Conservation (phyloP, 2,888 invertebrate genomes). For the Dryadula phaetusa region DNA sequence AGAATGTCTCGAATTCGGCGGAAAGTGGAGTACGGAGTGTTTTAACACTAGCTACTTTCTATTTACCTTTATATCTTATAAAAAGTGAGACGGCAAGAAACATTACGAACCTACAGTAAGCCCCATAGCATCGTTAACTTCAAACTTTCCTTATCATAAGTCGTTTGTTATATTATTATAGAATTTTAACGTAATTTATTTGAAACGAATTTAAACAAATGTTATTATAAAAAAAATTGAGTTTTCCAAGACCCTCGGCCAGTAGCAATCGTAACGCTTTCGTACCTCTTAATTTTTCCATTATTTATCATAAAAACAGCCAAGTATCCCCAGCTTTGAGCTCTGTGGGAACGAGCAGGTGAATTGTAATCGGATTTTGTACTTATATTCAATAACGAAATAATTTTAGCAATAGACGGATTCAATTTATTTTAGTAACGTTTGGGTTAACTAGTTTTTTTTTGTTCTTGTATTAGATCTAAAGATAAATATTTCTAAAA, state of each 20-base stretch:
- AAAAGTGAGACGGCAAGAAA: too few species aligned
- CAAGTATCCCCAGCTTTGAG: conserved; percentile 24
- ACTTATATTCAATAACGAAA: conserved; percentile 26
- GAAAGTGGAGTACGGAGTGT: too few species aligned
- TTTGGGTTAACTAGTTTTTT: background rate
- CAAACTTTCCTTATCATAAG: too few species aligned
- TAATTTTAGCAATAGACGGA: conserved; percentile 8
- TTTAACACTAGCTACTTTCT: too few species aligned
- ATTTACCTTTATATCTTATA: too few species aligned
- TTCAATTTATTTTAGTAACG: conserved; percentile 19
- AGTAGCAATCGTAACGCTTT: conserved; percentile 4
- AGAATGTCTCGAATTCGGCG: too few species aligned
- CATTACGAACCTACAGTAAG: too few species aligned
- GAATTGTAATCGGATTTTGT: conserved; percentile 42
- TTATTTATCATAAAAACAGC: conserved; percentile 36
- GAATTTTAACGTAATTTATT: too few species aligned
- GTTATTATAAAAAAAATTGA: conserved; percentile 7
- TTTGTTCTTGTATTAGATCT: too few species aligned
- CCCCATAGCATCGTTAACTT: too few species aligned
- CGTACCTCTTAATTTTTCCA: conserved; percentile 30
- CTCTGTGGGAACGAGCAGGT: conserved; percentile 41
- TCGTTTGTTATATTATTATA: too few species aligned
- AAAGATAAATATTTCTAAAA: too few species aligned
- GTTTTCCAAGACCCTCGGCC: background rate
- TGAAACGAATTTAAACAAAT: background rate